Evolutionary conservation across 2,888 invertebrate species (phyloP).

Genomic region (Patella ulyssiponensis): DNA sequence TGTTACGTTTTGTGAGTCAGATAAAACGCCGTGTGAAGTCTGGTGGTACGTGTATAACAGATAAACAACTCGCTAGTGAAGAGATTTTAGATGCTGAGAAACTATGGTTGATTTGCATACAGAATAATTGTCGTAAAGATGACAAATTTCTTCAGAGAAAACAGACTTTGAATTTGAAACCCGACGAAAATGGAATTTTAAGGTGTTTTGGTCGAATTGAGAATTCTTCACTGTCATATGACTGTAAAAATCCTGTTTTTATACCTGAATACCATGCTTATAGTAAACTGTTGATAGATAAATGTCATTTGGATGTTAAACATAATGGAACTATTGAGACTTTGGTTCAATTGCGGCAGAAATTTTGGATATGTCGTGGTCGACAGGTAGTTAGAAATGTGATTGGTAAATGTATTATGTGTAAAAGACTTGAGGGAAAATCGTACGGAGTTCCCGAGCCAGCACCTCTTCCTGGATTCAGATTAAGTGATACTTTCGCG

Average conservation of each 20-base stretch:
- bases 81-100: background rate
- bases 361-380: background rate
- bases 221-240: background rate
- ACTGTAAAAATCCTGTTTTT: background rate
- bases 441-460: background rate
- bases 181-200: background rate
- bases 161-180: background rate
- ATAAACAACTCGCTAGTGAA: background rate
- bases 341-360: background rate
- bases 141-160: background rate
- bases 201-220: background rate
- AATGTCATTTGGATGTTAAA: background rate
- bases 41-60: background rate
- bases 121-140: background rate
- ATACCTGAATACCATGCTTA: background rate
- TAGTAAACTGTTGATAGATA: background rate
- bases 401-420: background rate
- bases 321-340: slow-evolving; percentile 1
- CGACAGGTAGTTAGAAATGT: background rate
- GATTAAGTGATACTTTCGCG: background rate
- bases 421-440: background rate
- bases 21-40: background rate
- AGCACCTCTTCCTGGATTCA: background rate
- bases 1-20: background rate
- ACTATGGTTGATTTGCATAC: background rate